Conservation (phyloP, 2,113 vertebrate genomes). For the Spizaetus ornatus region DNA sequence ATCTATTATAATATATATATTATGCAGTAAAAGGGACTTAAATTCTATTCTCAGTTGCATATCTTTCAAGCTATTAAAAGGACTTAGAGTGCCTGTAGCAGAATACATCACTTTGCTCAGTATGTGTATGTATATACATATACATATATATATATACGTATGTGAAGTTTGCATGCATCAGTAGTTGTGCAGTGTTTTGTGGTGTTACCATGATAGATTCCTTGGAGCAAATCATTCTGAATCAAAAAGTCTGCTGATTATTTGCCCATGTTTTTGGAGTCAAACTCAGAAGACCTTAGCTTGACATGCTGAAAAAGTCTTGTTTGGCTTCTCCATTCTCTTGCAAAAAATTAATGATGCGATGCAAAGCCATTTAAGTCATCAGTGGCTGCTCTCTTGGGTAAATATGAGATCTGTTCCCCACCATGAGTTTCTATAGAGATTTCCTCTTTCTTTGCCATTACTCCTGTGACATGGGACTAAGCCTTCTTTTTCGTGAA, state of each 20-base stretch:
- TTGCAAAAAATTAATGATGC: not conserved
- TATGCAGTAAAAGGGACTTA: not conserved
- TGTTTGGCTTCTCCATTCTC: not conserved
- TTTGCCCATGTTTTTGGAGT: not conserved
- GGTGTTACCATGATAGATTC: not conserved
- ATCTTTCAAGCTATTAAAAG: not conserved
- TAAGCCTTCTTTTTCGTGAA: not conserved
- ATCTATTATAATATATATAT: too few relatives aligned
- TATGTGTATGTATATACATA: too few relatives aligned
- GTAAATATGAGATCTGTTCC: not conserved
- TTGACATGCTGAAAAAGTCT: not conserved
- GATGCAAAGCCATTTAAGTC: not conserved
- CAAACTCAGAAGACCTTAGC: not conserved
- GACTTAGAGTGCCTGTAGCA: not conserved
- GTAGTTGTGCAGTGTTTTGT: not conserved
- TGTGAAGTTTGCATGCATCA: not conserved
- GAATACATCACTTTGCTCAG: not conserved
- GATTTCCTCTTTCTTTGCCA: not conserved
- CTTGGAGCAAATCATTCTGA: not conserved
- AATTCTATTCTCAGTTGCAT: not conserved
- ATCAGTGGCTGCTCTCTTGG: not conserved
- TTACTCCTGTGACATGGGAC: too few relatives aligned
- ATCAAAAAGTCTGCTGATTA: not conserved
- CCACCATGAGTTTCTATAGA: not conserved
- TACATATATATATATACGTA: rapidly evolving